Percentiles rank a stretch among this genome's conserved stretches.
phyloP scores from a whole-genome alignment of 1,140 invertebrate genomes.

The Brachionus asplanchnoidis region DNA sequence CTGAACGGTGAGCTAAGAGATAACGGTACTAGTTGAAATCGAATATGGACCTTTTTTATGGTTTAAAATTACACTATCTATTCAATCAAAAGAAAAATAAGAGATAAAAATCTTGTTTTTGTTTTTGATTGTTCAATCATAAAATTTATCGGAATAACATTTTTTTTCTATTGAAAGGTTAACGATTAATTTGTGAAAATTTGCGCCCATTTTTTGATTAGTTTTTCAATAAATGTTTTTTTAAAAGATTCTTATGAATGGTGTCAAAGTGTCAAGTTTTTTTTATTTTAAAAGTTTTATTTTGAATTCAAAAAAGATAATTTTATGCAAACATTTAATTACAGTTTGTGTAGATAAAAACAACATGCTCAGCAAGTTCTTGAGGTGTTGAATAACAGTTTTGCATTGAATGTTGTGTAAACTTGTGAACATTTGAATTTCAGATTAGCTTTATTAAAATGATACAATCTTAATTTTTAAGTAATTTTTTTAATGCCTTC shows the following conservation, averaged over 20 bases:
- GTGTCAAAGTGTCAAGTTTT: slow-evolving; percentile 13
- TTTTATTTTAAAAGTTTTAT: not conserved
- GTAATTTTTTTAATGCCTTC: not conserved
- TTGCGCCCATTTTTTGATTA: not conserved
- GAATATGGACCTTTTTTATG: not conserved
- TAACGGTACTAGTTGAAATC: slow-evolving; percentile 12
- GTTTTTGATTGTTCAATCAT: slow-evolving; percentile 27
- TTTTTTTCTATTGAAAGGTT: not conserved
- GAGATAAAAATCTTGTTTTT: not conserved
- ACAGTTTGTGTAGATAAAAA: slow-evolving; percentile 11
- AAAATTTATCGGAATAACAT: not conserved
- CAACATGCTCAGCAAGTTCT: slow-evolving; percentile 12
- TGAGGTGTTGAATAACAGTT: not conserved
- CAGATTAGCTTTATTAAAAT: not conserved
- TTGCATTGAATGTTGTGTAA: not conserved
- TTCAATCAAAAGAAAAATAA: slow-evolving; percentile 28
- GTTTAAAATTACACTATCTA: slow-evolving; percentile 4
- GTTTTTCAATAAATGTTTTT: not conserved
- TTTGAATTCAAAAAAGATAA: not conserved
- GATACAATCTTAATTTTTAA: not conserved
- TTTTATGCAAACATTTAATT: slow-evolving; percentile 4
- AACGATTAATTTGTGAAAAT: not conserved
- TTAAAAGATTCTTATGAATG: not conserved
- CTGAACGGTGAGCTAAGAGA: slow-evolving; percentile 1
- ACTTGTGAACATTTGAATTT: slow-evolving; percentile 2